Conservation (phyloP, 2,888 invertebrate genomes). For the Spialia ferax region DNA sequence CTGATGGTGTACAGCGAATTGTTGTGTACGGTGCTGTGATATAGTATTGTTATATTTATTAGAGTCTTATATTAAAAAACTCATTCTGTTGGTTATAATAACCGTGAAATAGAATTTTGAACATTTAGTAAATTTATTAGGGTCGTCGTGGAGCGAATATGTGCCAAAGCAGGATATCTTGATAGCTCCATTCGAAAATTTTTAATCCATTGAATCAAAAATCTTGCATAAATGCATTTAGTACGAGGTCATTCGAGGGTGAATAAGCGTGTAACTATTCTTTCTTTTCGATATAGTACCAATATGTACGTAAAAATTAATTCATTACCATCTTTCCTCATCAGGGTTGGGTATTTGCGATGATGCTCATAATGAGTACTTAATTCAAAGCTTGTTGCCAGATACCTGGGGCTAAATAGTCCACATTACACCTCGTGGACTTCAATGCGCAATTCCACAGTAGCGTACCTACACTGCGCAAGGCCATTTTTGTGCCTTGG, state of each 20-base stretch:
- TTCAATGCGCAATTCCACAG: too few relatives aligned
- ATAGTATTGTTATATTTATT: slow-evolving; percentile 70
- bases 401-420: too few relatives aligned
- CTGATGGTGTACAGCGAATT: slow-evolving; percentile 61
- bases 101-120: slow-evolving; percentile 22
- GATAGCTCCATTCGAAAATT: slow-evolving; percentile 3
- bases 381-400: too few relatives aligned
- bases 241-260: neutral
- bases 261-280: neutral
- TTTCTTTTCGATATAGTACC: too few relatives aligned
- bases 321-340: too few relatives aligned
- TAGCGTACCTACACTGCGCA: too few relatives aligned
- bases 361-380: too few relatives aligned
- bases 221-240: neutral
- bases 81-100: slow-evolving; percentile 48
- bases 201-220: neutral
- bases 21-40: slow-evolving; percentile 74
- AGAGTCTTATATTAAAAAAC: slow-evolving; percentile 56
- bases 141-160: slow-evolving; percentile 23
- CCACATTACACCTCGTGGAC: too few relatives aligned
- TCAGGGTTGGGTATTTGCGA: too few relatives aligned
- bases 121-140: slow-evolving; percentile 19
- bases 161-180: slow-evolving; percentile 43
- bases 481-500: too few relatives aligned
- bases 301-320: too few relatives aligned